Percentiles rank a stretch among this genome's conserved stretches.
Conservation (phyloP, 2,797 vertebrate species). For the Pseudotriccus pelzelni region DNA sequence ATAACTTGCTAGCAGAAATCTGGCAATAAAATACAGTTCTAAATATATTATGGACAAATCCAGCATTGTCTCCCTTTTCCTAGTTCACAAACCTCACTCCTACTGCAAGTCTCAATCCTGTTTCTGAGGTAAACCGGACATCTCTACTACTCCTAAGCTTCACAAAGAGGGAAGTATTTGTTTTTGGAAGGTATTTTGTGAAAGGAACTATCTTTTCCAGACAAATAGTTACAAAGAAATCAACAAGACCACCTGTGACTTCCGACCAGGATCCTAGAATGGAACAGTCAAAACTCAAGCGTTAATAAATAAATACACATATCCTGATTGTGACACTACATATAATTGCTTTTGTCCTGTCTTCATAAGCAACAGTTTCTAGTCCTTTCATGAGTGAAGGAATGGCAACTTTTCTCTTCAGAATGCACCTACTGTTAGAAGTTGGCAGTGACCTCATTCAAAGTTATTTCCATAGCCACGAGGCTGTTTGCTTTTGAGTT, state of each 20-base stretch:
- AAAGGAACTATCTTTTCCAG: background rate
- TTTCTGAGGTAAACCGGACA: background rate
- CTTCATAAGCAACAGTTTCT: background rate
- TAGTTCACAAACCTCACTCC: background rate
- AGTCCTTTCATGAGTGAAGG: background rate
- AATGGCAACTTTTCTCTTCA: conserved; percentile 8
- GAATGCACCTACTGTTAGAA: conserved; percentile 52
- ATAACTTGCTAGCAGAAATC: background rate
- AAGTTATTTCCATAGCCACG: conserved; percentile 36
- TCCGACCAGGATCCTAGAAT: background rate
- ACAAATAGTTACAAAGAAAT: background rate
- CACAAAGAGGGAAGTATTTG: background rate
- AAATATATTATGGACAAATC: background rate
- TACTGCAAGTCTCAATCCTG: background rate
- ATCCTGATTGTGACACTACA: background rate
- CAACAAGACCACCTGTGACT: background rate
- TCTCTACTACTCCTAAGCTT: background rate
- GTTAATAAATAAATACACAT: background rate
- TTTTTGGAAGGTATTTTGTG: background rate
- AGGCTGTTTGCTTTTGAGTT: conserved; percentile 64
- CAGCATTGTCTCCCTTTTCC: background rate
- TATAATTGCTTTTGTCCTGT: background rate
- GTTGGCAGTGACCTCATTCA: conserved; percentile 35
- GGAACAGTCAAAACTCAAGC: background rate
- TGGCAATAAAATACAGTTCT: background rate